These are phyloP conservation scores for Smithornis capensis DNA, from an alignment of 2,113 vertebrate genomes.

Conservation along the genomic window DNA sequence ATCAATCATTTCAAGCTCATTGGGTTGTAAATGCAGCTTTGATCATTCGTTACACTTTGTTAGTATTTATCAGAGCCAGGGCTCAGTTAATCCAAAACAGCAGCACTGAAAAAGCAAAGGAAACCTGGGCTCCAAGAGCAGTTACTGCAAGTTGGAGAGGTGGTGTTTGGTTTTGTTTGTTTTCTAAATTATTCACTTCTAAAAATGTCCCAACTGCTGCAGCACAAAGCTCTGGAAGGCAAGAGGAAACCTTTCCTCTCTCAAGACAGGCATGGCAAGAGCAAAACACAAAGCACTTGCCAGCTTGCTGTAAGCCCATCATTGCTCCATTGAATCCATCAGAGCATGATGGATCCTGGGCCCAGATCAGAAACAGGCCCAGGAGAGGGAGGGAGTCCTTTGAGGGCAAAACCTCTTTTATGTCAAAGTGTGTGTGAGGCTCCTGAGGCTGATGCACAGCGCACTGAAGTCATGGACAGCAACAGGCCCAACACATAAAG, in stretches of 20 bases:
- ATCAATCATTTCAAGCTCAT: constrained; percentile 74
- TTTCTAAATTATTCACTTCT: constrained; percentile 59
- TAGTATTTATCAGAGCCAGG: constrained; percentile 81
- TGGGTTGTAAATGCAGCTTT: constrained; percentile 75
- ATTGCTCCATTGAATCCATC: too few relatives aligned
- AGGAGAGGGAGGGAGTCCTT: neutral
- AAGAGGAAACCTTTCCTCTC: neutral
- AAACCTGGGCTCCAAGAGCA: constrained; percentile 60
- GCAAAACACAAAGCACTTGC: rapidly evolving
- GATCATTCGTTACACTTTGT: constrained; percentile 84
- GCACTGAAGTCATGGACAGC: neutral
- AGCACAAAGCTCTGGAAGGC: neutral
- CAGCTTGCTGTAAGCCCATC: neutral
- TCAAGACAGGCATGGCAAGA: neutral
- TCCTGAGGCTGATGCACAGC: neutral
- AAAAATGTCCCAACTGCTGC: constrained; percentile 43
- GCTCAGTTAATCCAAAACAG: constrained; percentile 78
- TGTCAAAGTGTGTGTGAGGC: neutral
- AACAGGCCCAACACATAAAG: neutral
- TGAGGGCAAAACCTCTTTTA: neutral
- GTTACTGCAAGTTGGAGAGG: constrained; percentile 15
- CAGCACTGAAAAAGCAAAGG: constrained; percentile 54
- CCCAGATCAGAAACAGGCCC: neutral
- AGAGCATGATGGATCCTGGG: too few relatives aligned
- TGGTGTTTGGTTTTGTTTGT: neutral